Evolutionary conservation across 2,888 invertebrate species (phyloP), one percentile per base, ranked within the genome.

Genomic region (Parnassius glacialis): DNA sequence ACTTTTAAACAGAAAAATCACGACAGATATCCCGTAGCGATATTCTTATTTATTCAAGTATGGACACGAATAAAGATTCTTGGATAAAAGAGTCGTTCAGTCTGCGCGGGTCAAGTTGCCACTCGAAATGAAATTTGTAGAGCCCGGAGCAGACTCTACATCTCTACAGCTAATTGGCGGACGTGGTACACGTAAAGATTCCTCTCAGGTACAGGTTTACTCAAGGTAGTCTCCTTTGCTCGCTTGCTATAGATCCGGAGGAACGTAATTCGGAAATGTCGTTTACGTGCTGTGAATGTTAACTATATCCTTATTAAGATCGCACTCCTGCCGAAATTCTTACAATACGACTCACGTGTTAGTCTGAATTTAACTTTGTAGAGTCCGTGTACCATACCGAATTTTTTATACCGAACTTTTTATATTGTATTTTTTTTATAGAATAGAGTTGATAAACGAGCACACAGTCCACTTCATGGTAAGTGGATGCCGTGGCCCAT

Each of bases 201-300:
- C 13, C 16, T 16, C 48, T 48, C 48, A 16, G 48, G 13, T 12
- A 13, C 48, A 12, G 10, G 7, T 9, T n/a, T 48, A n/a, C 16
- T 48, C n/a, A 13, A 48, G 48, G 13, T 9, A 13, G 13, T 13
- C 48, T 48, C 48, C 48, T 48, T 48, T 13, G n/a, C 11, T 7
- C n/a, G 2, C 55, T 45, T 20, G 44, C 3, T 10, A 9, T 44
- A 43, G 34, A 45, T 45, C 55, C 45, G 12, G 25, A 55, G 44
- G 54, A 9, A 2, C 44, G 11, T 44, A 54, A 54, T 44, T 45
- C 55, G 45, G 16, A 20, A 51, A 20, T 51, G 25, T 51, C 55
- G 10, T 13, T 47, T 25, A 45, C 55, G 55, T 55, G 55, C 43
- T 25, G 10, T 45, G 55, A 55, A 55, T 55, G 41, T 52, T n/a